A percentile compares a stretch with the other conserved stretches of the same genome.
Conservation (phyloP, 2,113 vertebrate species). For the Ptilorrhoa leucosticta region DNA sequence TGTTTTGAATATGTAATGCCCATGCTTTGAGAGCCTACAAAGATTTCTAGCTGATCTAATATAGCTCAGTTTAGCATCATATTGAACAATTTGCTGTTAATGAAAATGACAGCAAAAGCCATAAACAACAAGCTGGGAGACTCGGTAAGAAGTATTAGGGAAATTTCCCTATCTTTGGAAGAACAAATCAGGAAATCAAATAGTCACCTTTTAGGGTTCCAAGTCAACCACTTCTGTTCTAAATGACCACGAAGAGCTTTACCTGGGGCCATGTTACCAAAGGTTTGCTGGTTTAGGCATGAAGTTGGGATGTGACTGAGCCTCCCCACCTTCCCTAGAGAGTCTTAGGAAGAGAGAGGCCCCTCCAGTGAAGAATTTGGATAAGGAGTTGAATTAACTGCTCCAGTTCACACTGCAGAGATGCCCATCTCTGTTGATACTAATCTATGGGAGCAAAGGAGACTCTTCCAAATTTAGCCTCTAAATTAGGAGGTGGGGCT, state of each 20-base stretch:
- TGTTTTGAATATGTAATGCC: conserved; percentile 93
- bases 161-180: conserved; percentile 41
- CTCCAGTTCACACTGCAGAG: background rate
- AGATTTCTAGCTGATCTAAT: conserved; percentile 77
- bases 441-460: background rate
- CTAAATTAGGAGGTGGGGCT: background rate
- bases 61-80: conserved; percentile 68
- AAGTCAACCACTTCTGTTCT: background rate
- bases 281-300: background rate
- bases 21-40: conserved; percentile 71
- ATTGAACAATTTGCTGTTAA: conserved; percentile 72
- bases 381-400: background rate
- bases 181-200: conserved; percentile 23
- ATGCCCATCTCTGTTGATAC: background rate
- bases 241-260: background rate
- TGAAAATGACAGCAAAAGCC: conserved; percentile 65
- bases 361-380: background rate
- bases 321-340: background rate
- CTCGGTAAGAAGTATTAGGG: conserved; percentile 4
- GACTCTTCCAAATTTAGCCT: background rate
- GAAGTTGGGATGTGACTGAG: background rate
- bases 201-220: background rate
- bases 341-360: background rate
- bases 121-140: conserved; percentile 62
- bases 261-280: background rate